Conservation (phyloP, 92 coral and sea anemone genomes). For the Metridium senile region DNA sequence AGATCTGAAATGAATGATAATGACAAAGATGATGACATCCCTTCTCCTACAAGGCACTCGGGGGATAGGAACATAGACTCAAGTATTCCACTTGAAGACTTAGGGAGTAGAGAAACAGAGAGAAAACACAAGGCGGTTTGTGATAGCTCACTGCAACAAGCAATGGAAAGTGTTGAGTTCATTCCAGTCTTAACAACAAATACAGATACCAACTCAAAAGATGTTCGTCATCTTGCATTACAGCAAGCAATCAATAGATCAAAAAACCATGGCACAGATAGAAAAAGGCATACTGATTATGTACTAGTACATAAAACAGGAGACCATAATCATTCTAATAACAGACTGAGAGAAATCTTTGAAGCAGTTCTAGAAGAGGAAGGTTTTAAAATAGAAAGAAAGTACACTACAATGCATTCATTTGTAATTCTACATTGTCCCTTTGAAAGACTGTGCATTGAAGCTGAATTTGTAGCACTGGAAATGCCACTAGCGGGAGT, state of each 20-base stretch:
- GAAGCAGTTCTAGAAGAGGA: constrained; percentile 66
- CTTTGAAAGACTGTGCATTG: constrained; percentile 90
- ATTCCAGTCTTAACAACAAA: neutral
- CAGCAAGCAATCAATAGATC: constrained; percentile 64
- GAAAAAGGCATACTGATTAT: constrained; percentile 75
- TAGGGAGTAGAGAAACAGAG: constrained; percentile 43
- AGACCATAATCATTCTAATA: constrained; percentile 50
- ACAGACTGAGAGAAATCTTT: constrained; percentile 73
- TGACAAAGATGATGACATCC: constrained; percentile 30
- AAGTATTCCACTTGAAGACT: constrained; percentile 22
- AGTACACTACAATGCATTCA: constrained; percentile 71
- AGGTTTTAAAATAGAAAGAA: constrained; percentile 76
- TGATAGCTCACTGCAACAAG: neutral
- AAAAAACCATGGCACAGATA: constrained; percentile 38
- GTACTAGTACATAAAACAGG: constrained; percentile 81
- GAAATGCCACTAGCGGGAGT: constrained; percentile 99
- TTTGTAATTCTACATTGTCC: constrained; percentile 88
- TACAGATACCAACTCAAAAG: constrained; percentile 48
- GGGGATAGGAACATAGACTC: constrained; percentile 2
- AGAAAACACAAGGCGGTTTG: constrained; percentile 15
- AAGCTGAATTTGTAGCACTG: constrained; percentile 87
- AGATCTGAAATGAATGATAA: constrained; percentile 16
- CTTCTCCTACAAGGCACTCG: constrained; percentile 4
- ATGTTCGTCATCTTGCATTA: constrained; percentile 81
- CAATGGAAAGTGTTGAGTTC: constrained; percentile 4